A percentile compares a stretch with the other conserved stretches of the same genome.
phyloP scores from a whole-genome alignment of 2,113 vertebrate genomes.

The Shinisaurus crocodilurus region DNA sequence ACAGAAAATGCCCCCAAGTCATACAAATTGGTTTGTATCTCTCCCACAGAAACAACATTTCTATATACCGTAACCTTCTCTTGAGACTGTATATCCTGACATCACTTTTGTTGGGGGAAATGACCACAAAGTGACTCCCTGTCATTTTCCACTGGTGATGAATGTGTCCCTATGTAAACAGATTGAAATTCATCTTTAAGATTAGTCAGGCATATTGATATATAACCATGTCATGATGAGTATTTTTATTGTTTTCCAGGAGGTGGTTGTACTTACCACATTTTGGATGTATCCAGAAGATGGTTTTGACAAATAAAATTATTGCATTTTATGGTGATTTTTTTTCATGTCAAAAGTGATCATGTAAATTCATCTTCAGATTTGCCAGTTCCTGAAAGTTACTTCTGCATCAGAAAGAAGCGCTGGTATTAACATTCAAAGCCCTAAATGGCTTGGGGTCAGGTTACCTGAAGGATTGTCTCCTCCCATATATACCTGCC shows the following conservation, averaged over 20 bases:
- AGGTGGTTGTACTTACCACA: background rate
- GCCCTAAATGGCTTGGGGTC: too few relatives aligned
- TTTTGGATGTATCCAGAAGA: background rate
- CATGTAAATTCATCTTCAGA: background rate
- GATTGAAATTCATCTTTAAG: background rate
- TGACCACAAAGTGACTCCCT: background rate
- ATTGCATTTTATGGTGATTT: background rate
- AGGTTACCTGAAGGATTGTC: too few relatives aligned
- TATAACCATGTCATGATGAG: background rate
- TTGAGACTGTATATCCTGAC: background rate
- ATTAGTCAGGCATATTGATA: background rate
- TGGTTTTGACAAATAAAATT: background rate
- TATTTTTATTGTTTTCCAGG: background rate
- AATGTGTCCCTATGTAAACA: background rate
- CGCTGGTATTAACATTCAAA: too few relatives aligned
- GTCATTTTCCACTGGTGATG: background rate
- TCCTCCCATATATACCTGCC: too few relatives aligned
- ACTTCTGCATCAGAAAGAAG: background rate
- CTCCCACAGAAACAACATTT: background rate
- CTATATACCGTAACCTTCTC: background rate
- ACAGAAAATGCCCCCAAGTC: background rate
- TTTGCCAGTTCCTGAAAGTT: background rate
- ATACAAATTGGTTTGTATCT: background rate
- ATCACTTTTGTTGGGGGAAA: background rate
- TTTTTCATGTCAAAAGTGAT: background rate